phyloP scores from a whole-genome alignment of 2,113 vertebrate species.

The Neolamprologus modestus region DNA sequence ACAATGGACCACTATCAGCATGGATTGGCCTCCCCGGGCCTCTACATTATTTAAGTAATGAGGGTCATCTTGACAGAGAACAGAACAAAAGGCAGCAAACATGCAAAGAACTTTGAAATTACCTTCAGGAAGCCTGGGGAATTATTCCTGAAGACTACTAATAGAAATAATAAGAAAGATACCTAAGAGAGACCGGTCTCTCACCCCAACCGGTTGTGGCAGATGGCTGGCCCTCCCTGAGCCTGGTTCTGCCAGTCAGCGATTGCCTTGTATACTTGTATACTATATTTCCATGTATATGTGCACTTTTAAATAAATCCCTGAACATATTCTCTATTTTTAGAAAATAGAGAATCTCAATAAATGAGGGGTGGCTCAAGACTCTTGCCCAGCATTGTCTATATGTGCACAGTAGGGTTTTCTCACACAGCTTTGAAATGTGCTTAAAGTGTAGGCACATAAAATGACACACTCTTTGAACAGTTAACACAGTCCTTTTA shows the following conservation, averaged over 20 bases:
- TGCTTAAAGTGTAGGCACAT: not conserved
- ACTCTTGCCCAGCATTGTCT: not conserved
- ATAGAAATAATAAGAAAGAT: not conserved
- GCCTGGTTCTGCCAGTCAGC: not conserved
- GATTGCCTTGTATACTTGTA: not conserved
- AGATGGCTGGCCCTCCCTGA: not conserved
- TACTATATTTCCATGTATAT: not conserved
- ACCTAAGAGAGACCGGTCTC: not conserved
- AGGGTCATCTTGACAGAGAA: not conserved
- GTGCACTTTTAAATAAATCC: not conserved
- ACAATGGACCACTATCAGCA: not conserved
- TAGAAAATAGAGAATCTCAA: not conserved
- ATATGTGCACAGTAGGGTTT: not conserved
- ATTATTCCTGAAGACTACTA: not conserved
- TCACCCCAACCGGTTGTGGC: not conserved
- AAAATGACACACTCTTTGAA: not conserved
- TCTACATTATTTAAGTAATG: not conserved
- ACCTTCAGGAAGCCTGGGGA: not conserved
- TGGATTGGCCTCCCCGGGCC: not conserved
- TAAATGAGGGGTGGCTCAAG: not conserved
- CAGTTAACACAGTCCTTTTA: not conserved
- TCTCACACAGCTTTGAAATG: not conserved
- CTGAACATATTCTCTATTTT: not conserved
- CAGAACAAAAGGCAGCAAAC: not conserved
- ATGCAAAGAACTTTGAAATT: not conserved